Base-by-base conservation (phyloP, 1,140 invertebrate genomes). In the Bombus consobrinus region DNA sequence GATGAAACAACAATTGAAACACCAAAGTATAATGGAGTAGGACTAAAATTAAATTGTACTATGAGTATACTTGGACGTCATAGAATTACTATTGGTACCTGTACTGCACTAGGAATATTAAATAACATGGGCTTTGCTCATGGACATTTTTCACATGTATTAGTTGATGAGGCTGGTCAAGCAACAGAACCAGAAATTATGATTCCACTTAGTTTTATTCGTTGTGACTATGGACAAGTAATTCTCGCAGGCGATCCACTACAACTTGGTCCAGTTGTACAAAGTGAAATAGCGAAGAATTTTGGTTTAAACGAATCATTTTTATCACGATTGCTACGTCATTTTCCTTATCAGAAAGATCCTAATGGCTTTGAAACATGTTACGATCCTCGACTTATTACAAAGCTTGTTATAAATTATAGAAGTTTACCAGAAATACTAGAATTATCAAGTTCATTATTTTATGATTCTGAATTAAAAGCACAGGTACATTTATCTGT, bases 81-180 rank as follows among this genome's bases (percentile, higher is more conserved):
- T 95, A 96, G 97, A 41, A 96, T 99, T 22, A 97, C 98, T 25
- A 96, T 99, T 66, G 97, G 97, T n/a, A 99, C 98, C 1, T 98
- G 98, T 90, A 94, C 94, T 18, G 96, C 97, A 28, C 93, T 98
- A 10, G 98, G 98, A 1, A 93, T 96, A 57, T 93, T 99, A 8
- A 96, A 97, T 85, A 96, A 96, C 64, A 96, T 96, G 95, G 96
- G 95, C 9, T 96, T 98, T 76, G 96, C 96, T 1, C 89, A 94
- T 78, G 97, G 97, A 22, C 97, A 98, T 95, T 99, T 99, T 92
- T 98, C 97, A 5, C 98, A 99, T 93, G 95, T 98, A 1, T 96
- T 99, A 75, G 95, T 99, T 72, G 98, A 99, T 93, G 98, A 99
- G 96, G 97, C 98, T 73, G 98, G 98, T 1, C 98, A 99, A 93